These are phyloP conservation scores for Solea solea DNA, from an alignment of 2,113 vertebrate species.

Conservation along the genomic window DNA sequence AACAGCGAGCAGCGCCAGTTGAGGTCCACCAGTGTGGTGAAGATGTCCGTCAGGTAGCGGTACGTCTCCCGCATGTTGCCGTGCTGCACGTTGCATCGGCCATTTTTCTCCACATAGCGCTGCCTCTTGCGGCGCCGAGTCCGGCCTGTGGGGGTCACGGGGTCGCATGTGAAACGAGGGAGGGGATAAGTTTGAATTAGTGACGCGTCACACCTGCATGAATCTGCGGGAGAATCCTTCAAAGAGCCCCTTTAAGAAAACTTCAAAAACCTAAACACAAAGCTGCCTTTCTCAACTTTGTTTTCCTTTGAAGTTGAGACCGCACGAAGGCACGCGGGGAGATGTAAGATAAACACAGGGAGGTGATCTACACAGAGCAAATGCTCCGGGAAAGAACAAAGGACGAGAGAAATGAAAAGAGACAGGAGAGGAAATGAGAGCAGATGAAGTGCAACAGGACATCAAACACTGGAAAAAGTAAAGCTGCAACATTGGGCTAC, in stretches of 20 bases:
- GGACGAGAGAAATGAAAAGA: constrained; percentile 41
- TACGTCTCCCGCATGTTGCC: constrained; percentile 94
- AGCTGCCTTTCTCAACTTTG: neutral
- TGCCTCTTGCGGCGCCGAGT: constrained; percentile 84
- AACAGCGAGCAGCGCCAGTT: constrained; percentile 97
- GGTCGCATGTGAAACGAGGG: neutral
- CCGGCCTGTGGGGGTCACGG: constrained; percentile 54
- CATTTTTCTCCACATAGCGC: constrained; percentile 97
- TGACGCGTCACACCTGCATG: neutral
- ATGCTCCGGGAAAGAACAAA: constrained; percentile 16
- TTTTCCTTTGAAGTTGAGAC: constrained; percentile 36
- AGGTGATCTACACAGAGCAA: constrained; percentile 22
- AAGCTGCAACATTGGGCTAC: constrained; percentile 8
- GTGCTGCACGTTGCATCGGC: constrained; percentile 93
- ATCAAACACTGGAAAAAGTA: constrained; percentile 23
- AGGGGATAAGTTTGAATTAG: neutral
- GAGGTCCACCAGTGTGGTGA: constrained; percentile 97
- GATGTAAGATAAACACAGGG: constrained; percentile 30
- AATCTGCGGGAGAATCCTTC: constrained; percentile 11
- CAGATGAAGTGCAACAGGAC: constrained; percentile 27
- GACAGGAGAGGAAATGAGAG: constrained; percentile 41
- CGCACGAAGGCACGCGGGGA: constrained; percentile 11
- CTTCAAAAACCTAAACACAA: neutral
- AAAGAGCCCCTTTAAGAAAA: neutral
- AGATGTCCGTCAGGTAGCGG: constrained; percentile 97